Evolutionary conservation across 2,888 invertebrate species (phyloP), one percentile per base, ranked within the genome.

Genomic region (Opisthograptis luteolata): DNA sequence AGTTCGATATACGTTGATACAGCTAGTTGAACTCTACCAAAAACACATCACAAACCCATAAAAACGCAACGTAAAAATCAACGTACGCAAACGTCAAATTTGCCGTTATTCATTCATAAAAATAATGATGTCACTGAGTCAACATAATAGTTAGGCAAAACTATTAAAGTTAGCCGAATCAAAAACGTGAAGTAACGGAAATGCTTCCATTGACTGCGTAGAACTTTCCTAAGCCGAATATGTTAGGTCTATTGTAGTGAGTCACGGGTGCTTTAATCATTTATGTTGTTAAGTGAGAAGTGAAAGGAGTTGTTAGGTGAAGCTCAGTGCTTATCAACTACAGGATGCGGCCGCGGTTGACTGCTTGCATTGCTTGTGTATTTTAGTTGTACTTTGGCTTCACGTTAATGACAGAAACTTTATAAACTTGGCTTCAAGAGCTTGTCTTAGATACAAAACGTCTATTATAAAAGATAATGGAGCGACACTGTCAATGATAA

Each of bases 121-220:
- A 43, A 7, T 30, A 32, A 49, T 32, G 10, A 42, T 35, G 50
- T 39, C 44, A 40, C 22, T 15, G 49, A 40, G 50, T 34, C 28
- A 49, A n/a, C n/a, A n/a, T n/a, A n/a, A 30, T 28, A 27, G 27
- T 37, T 5, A 13, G 24, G 10, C 25, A 4, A 3, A 4, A 22
- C 19, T n/a, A 6, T 13, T 28, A 28, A 28, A 35, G 44, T 50
- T 35, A 32, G 36, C 45, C 25, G 25, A 41, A 36, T 24, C 45
- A 55, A 55, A 34, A 39, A 48, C 25, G 12, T 44, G 31, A 48
- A 44, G 31, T 39, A 57, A 24, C 60, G 60, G 60, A 60, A 55
- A 48, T 45, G 45, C 47, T 27, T 46, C 34, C 43, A 37, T 44
- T 52, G 25, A 49, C 37, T 36, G 35, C 24, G 22, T 40, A 49